Conservation (phyloP, 1,140 invertebrate species). For the Copidosoma floridanum region DNA sequence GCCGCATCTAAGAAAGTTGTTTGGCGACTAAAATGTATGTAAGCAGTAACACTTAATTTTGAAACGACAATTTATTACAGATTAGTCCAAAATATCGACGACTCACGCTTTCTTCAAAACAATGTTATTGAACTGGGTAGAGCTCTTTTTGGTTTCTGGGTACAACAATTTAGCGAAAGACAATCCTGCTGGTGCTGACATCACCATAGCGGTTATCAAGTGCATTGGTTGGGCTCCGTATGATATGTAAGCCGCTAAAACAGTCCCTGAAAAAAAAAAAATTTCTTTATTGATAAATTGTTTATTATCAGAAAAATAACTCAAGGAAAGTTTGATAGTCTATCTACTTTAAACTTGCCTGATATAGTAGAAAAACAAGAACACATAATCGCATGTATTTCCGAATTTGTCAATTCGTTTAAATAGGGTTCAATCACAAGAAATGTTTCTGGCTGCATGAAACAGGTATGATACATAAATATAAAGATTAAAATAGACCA, state of each 20-base stretch:
- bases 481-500: neutral
- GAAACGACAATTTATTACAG: too few relatives aligned
- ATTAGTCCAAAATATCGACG: too few relatives aligned
- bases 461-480: conserved; percentile 33
- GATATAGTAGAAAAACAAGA: conserved; percentile 92
- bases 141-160: conserved; percentile 79
- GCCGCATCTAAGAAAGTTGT: conserved; percentile 83
- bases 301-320: neutral
- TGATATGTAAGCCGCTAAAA: conserved; percentile 85
- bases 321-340: neutral
- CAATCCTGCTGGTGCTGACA: conserved; percentile 90
- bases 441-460: conserved; percentile 76
- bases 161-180: conserved; percentile 84
- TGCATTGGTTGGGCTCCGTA: conserved; percentile 82
- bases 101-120: conserved; percentile 62
- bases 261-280: conserved; percentile 62
- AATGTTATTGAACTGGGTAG: conserved; percentile 67
- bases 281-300: too few relatives aligned
- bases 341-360: conserved; percentile 55
- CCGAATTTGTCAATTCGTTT: conserved; percentile 76
- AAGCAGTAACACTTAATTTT: too few relatives aligned
- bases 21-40: conserved; percentile 45
- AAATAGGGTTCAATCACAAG: conserved; percentile 83
- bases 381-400: conserved; percentile 88
- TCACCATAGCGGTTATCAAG: conserved; percentile 85